These are phyloP conservation scores for Craniophora ligustri DNA, from an alignment of 2,888 invertebrate genomes.

Conservation along the genomic window DNA sequence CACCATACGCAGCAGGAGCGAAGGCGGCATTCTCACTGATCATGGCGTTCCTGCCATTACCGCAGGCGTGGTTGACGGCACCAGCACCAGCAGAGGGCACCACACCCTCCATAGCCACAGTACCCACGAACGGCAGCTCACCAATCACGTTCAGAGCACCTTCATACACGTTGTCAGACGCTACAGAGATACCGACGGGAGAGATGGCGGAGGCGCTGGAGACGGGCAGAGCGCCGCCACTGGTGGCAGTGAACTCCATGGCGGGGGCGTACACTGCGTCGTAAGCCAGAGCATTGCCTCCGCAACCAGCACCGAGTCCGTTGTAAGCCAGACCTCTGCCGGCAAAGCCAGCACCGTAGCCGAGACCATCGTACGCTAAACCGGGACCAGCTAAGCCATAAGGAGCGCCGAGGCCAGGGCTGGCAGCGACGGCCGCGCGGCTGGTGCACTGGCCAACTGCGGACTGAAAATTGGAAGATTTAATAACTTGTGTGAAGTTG, in stretches of 20 bases:
- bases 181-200: slow-evolving; percentile 62
- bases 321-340: slow-evolving; percentile 2
- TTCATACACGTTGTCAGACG: slow-evolving; percentile 44
- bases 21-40: slow-evolving; percentile 12
- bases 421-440: too few relatives aligned
- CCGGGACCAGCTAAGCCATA: slow-evolving; percentile 13
- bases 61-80: slow-evolving; percentile 37
- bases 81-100: slow-evolving; percentile 37
- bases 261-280: background rate
- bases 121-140: slow-evolving; percentile 41
- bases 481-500: too few relatives aligned
- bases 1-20: slow-evolving; percentile 1
- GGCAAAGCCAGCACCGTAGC: background rate
- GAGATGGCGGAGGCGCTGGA: slow-evolving; percentile 60
- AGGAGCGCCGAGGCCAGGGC: too few relatives aligned
- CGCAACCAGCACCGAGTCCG: background rate
- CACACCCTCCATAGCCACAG: slow-evolving; percentile 37
- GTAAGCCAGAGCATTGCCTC: slow-evolving; percentile 2
- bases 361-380: background rate
- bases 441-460: too few relatives aligned
- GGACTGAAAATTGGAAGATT: too few relatives aligned
- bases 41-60: slow-evolving; percentile 21
- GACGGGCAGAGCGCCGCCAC: slow-evolving; percentile 53
- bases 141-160: slow-evolving; percentile 24
- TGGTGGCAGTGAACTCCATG: slow-evolving; percentile 30